Conservation (phyloP, 2,797 vertebrate species). For the Streptopelia turtur region DNA sequence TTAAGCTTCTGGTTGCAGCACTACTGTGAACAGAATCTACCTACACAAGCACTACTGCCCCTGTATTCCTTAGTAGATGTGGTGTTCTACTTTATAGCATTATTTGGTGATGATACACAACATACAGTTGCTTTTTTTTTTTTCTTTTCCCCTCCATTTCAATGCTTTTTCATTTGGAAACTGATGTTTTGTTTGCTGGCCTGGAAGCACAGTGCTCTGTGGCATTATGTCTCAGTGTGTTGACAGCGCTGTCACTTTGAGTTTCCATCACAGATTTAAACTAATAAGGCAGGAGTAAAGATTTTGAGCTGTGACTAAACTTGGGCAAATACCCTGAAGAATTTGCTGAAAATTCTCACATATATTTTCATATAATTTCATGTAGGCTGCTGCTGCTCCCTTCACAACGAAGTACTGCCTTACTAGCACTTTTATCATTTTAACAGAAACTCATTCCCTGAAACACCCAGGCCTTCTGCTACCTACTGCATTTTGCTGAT, state of each 20-base stretch:
- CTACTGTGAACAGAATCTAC: background rate
- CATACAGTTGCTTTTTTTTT: background rate
- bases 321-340: conserved; percentile 17
- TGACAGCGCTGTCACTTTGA: conserved; percentile 9
- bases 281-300: background rate
- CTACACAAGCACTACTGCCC: background rate
- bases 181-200: conserved; percentile 35
- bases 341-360: conserved; percentile 5
- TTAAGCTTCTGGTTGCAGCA: background rate
- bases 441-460: background rate
- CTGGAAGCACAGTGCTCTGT: background rate
- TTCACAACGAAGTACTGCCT: background rate
- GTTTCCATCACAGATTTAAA: conserved; percentile 50
- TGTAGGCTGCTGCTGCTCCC: background rate
- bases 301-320: conserved; percentile 28
- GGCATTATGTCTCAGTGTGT: background rate
- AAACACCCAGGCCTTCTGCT: background rate
- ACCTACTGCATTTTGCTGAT: background rate
- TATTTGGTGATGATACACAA: background rate
- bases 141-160: background rate
- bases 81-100: background rate
- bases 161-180: background rate
- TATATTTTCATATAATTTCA: conserved; percentile 15
- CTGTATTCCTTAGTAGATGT: background rate
- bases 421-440: background rate